Base-by-base conservation (phyloP, 37 sponge, comb jelly and placozoan species). In the Beroe forskalii region DNA sequence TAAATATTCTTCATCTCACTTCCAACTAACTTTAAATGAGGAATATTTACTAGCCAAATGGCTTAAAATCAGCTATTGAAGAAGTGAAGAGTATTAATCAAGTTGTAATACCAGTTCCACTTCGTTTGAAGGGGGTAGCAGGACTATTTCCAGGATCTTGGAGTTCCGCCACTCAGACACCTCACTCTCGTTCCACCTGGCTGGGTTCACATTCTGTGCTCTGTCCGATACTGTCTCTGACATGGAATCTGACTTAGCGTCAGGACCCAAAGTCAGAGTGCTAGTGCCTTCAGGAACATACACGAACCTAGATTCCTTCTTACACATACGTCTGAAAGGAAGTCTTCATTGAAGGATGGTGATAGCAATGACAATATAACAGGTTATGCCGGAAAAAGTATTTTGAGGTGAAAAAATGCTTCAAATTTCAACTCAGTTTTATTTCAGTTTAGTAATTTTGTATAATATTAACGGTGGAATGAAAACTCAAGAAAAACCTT, bases 111-210 rank as follows among this genome's bases (percentile, higher is more conserved):
- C 55, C 55, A 48, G 55, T 12, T 48, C 55, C 12, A 48, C 55
- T 48, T 48, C 55, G 12, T 48, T 48, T 4, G 72, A 69, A 36
- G 38, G 33, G 14, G 72, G 72, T 3, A 69, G 38, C 19, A 69
- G 72, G 38, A 69, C 72, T 32, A 69, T 69, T 37, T 69, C 72
- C 72, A 69, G 72, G 14, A 32, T 33, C 17, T 32, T 27, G 38
- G 72, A 14, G 39, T 69, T 31, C 17, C 17, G 0, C 72, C 72
- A 69, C 19, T 69, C 37, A 14, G 72, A 32, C 1, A 69, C 38
- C 55, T 48, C 55, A 48, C 55, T 17, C 55, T 48, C 12, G 55
- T 48, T 12, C 55, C 12, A 48, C 12, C 55, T 48, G 55, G 55
- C 6, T 48, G 12, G 12, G 55, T 17, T 6, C 12, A 12, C 6